Evolutionary conservation across 2,888 invertebrate species (phyloP).

Genomic region (Odontocerum albicorne): DNA sequence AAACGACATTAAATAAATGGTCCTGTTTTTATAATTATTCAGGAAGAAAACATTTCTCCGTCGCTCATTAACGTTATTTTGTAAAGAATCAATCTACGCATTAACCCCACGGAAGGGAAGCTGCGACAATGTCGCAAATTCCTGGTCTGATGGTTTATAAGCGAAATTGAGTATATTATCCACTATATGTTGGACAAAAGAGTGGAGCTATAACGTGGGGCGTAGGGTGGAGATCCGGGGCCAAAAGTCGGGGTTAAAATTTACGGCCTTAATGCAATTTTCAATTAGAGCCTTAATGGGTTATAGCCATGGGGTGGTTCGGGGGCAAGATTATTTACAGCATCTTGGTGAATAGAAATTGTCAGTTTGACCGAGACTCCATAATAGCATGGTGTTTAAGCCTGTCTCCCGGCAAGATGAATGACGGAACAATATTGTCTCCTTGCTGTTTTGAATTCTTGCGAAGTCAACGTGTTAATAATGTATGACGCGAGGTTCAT

Average conservation of each 20-base stretch:
- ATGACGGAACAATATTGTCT: slow-evolving; percentile 24
- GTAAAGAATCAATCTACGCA: no score
- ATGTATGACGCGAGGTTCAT: no score
- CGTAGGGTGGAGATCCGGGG: slow-evolving; percentile 2
- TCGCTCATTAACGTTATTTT: no score
- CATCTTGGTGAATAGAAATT: slow-evolving; percentile 32
- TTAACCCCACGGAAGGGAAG: no score
- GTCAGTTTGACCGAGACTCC: slow-evolving; percentile 23
- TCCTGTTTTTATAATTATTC: no score
- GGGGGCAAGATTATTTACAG: slow-evolving; percentile 31
- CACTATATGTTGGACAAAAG: slow-evolving; percentile 27
- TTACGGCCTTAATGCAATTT: slow-evolving; percentile 38
- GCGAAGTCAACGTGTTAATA: background rate
- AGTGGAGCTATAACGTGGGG: slow-evolving; percentile 12
- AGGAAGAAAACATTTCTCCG: no score
- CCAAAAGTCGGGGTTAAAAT: slow-evolving; percentile 30
- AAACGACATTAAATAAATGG: no score
- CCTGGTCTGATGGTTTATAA: slow-evolving; percentile 23
- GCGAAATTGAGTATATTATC: slow-evolving; percentile 34
- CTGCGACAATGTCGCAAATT: slow-evolving; percentile 6
- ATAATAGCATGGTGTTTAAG: slow-evolving; percentile 7
- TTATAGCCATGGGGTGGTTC: slow-evolving; percentile 28
- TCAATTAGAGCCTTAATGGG: slow-evolving; percentile 38
- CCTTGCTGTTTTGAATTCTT: background rate
- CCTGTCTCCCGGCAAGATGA: slow-evolving; percentile 19